Evolutionary conservation across 2,888 invertebrate genomes (phyloP).

Genomic region (Tetrapedia diversipes): DNA sequence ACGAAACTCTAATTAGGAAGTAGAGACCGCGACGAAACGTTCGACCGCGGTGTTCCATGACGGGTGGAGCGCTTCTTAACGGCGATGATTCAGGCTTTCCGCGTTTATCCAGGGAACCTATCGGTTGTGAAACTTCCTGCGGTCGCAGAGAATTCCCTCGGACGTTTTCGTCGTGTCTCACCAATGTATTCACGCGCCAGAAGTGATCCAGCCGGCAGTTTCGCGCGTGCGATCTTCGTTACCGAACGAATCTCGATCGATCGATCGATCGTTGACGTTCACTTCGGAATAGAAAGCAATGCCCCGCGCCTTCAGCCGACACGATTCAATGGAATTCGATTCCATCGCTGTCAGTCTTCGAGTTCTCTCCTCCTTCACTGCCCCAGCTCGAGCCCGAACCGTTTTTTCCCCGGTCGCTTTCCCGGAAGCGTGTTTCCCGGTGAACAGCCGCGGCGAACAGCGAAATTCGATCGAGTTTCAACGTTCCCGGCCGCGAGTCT

Average conservation of each 20-base stretch:
- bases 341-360: not conserved
- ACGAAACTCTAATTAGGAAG: constrained; percentile 33
- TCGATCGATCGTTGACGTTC: not conserved
- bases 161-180: constrained; percentile 1
- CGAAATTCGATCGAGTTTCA: constrained; percentile 76
- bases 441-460: constrained; percentile 37
- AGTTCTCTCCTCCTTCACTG: not conserved
- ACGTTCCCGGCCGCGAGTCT: constrained; percentile 70
- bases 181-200: no score
- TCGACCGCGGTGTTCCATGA: constrained; percentile 38
- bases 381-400: not conserved
- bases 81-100: constrained; percentile 45
- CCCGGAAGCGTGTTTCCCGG: constrained; percentile 49
- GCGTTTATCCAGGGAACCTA: constrained; percentile 29
- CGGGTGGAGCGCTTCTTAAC: constrained; percentile 27
- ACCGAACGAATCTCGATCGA: not conserved
- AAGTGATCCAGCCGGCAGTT: constrained; percentile 3
- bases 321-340: constrained; percentile 41
- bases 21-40: constrained; percentile 22
- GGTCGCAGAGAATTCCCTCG: not conserved
- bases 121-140: constrained; percentile 22
- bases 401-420: constrained; percentile 26
- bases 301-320: constrained; percentile 14
- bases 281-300: constrained; percentile 14
- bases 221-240: constrained; percentile 7